Conservation (phyloP, 2,888 invertebrate species). For the Acanthosepion lycidas region DNA sequence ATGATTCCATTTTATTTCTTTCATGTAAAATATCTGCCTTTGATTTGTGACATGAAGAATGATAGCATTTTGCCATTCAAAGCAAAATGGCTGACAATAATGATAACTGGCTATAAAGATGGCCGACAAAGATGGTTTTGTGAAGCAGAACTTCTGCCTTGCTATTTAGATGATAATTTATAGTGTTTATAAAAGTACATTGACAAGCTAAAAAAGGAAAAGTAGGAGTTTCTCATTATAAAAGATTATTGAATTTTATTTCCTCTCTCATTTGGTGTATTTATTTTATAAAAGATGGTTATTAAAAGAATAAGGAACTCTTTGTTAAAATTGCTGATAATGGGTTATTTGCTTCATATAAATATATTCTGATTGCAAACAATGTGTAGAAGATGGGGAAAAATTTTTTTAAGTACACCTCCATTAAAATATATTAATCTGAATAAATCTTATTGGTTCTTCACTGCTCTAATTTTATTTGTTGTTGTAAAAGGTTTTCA, state of each 20-base stretch:
- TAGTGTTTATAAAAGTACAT: background rate
- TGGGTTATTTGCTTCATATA: constrained; percentile 1
- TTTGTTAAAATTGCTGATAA: constrained; percentile 12
- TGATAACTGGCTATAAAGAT: background rate
- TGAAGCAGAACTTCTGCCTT: constrained; percentile 15
- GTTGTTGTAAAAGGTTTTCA: background rate
- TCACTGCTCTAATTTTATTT: background rate
- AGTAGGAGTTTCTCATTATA: background rate
- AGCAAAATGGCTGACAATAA: constrained; percentile 11
- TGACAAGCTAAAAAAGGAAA: constrained; percentile 33
- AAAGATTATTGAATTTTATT: constrained; percentile 5
- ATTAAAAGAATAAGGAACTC: background rate
- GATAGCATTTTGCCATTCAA: constrained; percentile 6
- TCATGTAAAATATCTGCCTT: constrained; percentile 33
- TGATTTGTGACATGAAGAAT: constrained; percentile 8
- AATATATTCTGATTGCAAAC: background rate
- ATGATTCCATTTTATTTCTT: constrained; percentile 33
- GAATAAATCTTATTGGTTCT: background rate
- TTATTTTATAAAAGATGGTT: background rate
- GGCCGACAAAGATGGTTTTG: constrained; percentile 12
- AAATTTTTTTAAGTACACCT: background rate
- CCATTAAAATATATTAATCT: constrained; percentile 15
- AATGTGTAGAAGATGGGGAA: background rate
- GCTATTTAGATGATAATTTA: constrained; percentile 33
- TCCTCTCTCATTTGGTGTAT: constrained; percentile 23